phyloP scores from a whole-genome alignment of 2,113 vertebrate genomes.

The Pterocles burchelli region DNA sequence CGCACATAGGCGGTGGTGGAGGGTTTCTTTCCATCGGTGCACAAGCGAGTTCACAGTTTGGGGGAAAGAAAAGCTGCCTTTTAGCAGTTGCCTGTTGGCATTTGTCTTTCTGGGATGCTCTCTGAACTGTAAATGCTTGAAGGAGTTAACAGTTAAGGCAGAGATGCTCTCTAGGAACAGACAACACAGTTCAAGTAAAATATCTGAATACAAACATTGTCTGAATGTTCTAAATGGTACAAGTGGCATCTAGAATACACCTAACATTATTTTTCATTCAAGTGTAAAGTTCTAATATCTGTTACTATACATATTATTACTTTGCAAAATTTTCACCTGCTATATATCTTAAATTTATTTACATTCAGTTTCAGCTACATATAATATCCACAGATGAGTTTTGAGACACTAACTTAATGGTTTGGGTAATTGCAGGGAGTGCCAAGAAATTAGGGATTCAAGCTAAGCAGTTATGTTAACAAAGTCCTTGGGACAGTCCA shows the following conservation, averaged over 20 bases:
- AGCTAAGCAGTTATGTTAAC: background rate
- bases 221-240: background rate
- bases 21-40: fast-evolving
- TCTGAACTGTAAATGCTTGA: background rate
- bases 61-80: background rate
- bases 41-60: background rate
- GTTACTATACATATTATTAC: background rate
- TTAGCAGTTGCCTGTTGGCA: background rate
- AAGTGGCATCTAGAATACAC: background rate
- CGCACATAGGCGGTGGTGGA: background rate
- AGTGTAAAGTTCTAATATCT: background rate
- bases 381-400: background rate
- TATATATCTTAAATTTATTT: background rate
- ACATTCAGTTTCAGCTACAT: background rate
- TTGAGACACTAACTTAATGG: background rate
- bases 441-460: background rate
- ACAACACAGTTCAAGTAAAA: background rate
- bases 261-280: background rate
- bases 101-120: background rate
- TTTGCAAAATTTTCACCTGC: fast-evolving
- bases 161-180: background rate
- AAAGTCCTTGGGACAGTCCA: background rate
- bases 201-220: background rate
- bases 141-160: background rate
- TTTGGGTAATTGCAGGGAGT: background rate